Evolutionary conservation across 2,113 vertebrate species (phyloP).

Genomic region (Osmerus mordax): DNA sequence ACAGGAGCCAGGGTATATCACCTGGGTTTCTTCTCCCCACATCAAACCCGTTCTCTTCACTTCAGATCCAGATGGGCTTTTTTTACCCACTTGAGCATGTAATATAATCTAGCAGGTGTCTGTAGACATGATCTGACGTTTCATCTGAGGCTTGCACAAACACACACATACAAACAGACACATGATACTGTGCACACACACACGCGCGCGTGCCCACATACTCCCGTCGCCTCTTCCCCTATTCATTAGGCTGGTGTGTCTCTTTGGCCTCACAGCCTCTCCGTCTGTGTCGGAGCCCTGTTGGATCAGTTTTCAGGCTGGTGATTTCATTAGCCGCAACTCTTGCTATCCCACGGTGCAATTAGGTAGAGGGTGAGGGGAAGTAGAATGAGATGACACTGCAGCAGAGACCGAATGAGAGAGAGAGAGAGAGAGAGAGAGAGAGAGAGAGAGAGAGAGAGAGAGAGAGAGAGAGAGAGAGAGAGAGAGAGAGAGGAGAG

Average conservation of each 20-base stretch:
- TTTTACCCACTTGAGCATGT: not conserved
- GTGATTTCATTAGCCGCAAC: too few relatives aligned
- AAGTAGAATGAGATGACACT: not conserved
- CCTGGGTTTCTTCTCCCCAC: not conserved
- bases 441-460: not conserved
- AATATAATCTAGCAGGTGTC: not conserved
- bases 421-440: not conserved
- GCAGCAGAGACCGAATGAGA: not conserved
- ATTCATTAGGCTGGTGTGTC: too few relatives aligned
- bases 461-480: not conserved
- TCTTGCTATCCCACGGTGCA: not conserved
- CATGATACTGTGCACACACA: not conserved
- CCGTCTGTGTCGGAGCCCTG: too few relatives aligned
- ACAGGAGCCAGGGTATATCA: not conserved
- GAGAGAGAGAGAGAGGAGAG: not conserved
- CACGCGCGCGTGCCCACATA: not conserved
- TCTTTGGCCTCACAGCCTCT: too few relatives aligned
- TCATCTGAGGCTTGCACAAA: not conserved
- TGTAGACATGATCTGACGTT: not conserved
- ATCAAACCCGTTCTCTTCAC: not conserved
- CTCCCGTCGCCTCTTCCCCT: not conserved
- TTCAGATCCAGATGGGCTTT: constrained; percentile 19
- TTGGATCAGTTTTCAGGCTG: too few relatives aligned
- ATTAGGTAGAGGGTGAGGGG: not conserved
- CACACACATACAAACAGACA: not conserved